Conservation (phyloP, 2,888 invertebrate species). For the Drosophila koepferae region DNA sequence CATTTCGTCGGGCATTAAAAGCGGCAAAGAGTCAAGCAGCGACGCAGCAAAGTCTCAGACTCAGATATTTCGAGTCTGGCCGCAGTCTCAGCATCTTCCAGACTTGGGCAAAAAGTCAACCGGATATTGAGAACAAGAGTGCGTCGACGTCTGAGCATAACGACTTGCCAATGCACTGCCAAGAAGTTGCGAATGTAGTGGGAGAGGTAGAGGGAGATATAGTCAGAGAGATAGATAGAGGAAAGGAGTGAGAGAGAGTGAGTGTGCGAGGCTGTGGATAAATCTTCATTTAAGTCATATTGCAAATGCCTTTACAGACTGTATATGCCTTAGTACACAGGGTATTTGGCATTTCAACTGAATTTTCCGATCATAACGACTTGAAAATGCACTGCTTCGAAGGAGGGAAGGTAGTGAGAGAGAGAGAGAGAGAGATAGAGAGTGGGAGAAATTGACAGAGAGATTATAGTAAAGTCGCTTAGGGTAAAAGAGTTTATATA, state of each 20-base stretch:
- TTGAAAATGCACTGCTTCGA: too few species aligned
- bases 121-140: slow-evolving; percentile 61
- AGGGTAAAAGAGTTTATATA: too few species aligned
- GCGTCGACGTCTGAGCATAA: background rate
- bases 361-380: too few species aligned
- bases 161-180: slow-evolving; percentile 36
- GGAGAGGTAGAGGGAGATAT: background rate
- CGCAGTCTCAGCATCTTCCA: slow-evolving; percentile 33
- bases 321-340: background rate
- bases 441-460: too few species aligned
- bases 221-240: too few species aligned
- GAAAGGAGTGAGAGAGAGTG: background rate
- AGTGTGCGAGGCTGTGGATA: background rate
- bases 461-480: too few species aligned
- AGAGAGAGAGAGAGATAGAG: too few species aligned
- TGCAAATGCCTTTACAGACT: too few species aligned
- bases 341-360: background rate
- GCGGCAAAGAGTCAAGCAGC: slow-evolving; percentile 18
- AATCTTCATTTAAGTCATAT: too few species aligned
- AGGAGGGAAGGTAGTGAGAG: too few species aligned
- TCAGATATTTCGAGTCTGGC: background rate
- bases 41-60: background rate
- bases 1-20: slow-evolving; percentile 66
- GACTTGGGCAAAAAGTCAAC: slow-evolving; percentile 45
- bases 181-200: too few species aligned